Evolutionary conservation across 2,797 vertebrate genomes (phyloP).

Genomic region (Enteromius trimaculatus): DNA sequence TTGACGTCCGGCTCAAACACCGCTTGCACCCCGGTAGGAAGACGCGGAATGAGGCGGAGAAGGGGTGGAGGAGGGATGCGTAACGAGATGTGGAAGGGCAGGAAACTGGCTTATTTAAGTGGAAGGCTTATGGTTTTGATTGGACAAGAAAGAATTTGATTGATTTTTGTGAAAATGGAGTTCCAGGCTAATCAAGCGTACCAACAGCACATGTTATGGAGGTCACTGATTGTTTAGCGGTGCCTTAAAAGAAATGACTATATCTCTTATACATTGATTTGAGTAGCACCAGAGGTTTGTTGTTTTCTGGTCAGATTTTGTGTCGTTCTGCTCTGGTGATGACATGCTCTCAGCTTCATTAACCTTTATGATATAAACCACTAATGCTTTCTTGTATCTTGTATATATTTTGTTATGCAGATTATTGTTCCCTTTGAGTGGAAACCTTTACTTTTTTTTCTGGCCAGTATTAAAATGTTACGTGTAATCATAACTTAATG

Average conservation of each 20-base stretch:
- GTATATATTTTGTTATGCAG: not conserved
- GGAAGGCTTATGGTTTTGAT: too few relatives aligned
- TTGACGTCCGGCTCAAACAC: too few relatives aligned
- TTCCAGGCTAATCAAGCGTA: too few relatives aligned
- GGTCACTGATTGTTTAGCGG: not conserved
- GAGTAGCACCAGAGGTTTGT: not conserved
- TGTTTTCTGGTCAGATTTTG: constrained; percentile 17
- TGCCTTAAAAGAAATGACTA: not conserved
- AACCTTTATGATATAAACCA: not conserved
- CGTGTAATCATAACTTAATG: not conserved
- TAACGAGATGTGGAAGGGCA: too few relatives aligned
- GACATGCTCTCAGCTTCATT: not conserved
- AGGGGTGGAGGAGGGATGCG: too few relatives aligned
- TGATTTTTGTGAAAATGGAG: too few relatives aligned
- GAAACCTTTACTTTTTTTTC: not conserved
- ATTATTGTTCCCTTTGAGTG: not conserved
- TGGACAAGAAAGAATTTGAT: too few relatives aligned
- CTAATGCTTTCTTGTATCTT: not conserved
- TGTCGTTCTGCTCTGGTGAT: not conserved
- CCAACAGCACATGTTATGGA: not conserved
- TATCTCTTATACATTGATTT: constrained; percentile 24
- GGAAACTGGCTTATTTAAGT: too few relatives aligned
- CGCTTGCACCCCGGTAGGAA: too few relatives aligned
- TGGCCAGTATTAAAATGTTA: not conserved
- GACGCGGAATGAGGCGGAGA: too few relatives aligned